phyloP scores from a whole-genome alignment of 2,113 vertebrate genomes.

The Aegithalos caudatus region DNA sequence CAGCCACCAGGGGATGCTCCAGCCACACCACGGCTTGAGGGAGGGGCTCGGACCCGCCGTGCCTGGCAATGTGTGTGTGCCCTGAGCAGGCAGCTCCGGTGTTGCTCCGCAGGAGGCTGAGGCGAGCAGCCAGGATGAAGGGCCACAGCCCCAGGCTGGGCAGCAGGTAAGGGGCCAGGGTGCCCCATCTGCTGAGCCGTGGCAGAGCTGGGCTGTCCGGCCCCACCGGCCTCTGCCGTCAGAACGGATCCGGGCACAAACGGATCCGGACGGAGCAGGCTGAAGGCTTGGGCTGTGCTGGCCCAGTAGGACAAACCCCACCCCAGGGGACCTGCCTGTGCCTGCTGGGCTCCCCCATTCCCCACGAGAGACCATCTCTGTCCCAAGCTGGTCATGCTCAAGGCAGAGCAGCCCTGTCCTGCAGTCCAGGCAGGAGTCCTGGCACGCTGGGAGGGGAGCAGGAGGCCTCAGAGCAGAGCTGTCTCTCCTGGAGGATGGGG shows the following conservation, averaged over 20 bases:
- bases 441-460: background rate
- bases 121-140: conserved; percentile 31
- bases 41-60: fast-evolving
- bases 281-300: background rate
- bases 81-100: background rate
- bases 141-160: conserved; percentile 11
- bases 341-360: fast-evolving
- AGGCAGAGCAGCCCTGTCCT: background rate
- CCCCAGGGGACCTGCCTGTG: background rate
- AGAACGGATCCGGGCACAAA: background rate
- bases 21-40: fast-evolving
- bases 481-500: background rate
- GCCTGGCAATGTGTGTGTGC: background rate
- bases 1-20: background rate
- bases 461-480: background rate
- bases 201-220: background rate
- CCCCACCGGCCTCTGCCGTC: fast-evolving
- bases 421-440: background rate
- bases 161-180: conserved; percentile 73
- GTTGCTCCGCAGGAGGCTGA: conserved; percentile 76
- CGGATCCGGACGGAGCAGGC: background rate
- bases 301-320: background rate
- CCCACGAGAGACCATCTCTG: background rate
- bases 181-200: background rate
- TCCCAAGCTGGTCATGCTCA: background rate